phyloP scores from a whole-genome alignment of 1,140 invertebrate species.

The Macrocentrus cingulum region DNA sequence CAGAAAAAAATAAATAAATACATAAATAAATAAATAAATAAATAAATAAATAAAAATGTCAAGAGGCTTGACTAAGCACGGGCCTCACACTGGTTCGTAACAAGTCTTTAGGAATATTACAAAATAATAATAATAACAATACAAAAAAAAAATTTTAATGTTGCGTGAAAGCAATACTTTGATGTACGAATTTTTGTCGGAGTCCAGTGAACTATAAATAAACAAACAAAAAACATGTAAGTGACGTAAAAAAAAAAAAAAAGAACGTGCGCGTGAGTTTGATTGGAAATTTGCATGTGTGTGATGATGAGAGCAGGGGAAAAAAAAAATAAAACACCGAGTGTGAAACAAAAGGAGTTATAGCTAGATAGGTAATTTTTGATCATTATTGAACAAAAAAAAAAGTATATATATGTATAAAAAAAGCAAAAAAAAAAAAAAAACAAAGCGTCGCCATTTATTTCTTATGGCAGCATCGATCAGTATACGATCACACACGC shows the following conservation, averaged over 20 bases:
- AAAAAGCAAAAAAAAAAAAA: no score
- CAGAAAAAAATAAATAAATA: slow-evolving; percentile 5
- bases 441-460: slow-evolving; percentile 11
- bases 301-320: slow-evolving; percentile 15
- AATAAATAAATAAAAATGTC: slow-evolving; percentile 5
- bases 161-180: neutral
- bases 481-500: slow-evolving; percentile 14
- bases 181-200: neutral
- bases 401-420: no score
- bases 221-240: neutral
- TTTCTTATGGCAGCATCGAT: slow-evolving; percentile 14
- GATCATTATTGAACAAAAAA: slow-evolving; percentile 36
- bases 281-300: slow-evolving; percentile 25
- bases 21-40: no score
- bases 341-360: slow-evolving; percentile 25
- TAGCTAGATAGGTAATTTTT: slow-evolving; percentile 55
- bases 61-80: neutral
- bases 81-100: neutral
- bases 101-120: neutral
- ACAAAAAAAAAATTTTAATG: slow-evolving; percentile 22
- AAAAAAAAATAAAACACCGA: slow-evolving; percentile 23
- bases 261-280: neutral
- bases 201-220: neutral
- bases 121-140: slow-evolving; percentile 34
- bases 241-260: neutral